These are phyloP conservation scores for Protophormia terraenovae DNA, from an alignment of 2,888 invertebrate species.

Conservation along the genomic window DNA sequence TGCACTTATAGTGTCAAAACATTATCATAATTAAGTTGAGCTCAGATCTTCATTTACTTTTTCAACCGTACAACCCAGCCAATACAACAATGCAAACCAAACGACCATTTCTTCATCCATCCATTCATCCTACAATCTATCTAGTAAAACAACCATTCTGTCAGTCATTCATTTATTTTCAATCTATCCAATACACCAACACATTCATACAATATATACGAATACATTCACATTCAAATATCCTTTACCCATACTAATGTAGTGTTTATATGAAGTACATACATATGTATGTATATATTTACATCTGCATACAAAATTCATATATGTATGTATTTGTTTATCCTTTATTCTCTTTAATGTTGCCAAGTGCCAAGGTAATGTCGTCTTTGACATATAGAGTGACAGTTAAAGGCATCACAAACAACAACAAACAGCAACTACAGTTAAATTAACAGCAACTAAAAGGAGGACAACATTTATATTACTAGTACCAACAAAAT, in stretches of 20 bases:
- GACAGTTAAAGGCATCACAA: constrained; percentile 63
- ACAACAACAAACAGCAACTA: constrained; percentile 45
- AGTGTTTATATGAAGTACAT: too few species aligned
- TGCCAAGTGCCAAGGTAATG: constrained; percentile 66
- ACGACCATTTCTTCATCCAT: neutral
- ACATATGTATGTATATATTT: too few species aligned
- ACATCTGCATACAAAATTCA: neutral
- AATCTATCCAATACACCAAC: neutral
- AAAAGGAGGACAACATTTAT: constrained; percentile 26
- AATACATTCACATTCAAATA: neutral
- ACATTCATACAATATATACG: too few species aligned
- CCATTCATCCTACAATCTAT: constrained; percentile 1
- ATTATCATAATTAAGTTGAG: constrained; percentile 34
- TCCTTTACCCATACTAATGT: constrained; percentile 22
- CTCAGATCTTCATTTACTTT: constrained; percentile 38
- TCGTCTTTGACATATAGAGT: constrained; percentile 61
- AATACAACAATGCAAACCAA: neutral
- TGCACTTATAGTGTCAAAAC: constrained; percentile 39
- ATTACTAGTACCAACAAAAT: constrained; percentile 11
- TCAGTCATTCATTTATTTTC: constrained; percentile 40
- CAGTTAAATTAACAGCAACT: constrained; percentile 40
- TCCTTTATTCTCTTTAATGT: constrained; percentile 63
- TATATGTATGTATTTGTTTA: constrained; percentile 40
- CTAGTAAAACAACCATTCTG: constrained; percentile 26
- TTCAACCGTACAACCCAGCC: neutral